These are phyloP conservation scores for Ceyx melanurus DNA, from an alignment of 2,113 vertebrate species.

Conservation along the genomic window DNA sequence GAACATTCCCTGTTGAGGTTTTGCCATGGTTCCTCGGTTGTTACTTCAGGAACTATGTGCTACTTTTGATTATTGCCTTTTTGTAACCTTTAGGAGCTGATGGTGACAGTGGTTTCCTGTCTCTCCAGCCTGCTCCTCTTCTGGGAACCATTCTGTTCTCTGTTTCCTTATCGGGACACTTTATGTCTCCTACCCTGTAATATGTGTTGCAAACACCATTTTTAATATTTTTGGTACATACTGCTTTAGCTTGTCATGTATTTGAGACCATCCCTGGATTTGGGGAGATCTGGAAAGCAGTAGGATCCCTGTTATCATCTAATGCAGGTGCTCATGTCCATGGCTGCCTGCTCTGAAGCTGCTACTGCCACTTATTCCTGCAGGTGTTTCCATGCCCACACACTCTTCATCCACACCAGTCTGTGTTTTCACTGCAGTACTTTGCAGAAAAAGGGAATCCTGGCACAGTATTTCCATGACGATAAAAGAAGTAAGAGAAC, in stretches of 20 bases:
- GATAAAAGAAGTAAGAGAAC: background rate
- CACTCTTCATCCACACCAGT: background rate
- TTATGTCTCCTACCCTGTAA: background rate
- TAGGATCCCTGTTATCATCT: background rate
- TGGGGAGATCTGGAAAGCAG: background rate
- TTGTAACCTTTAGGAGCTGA: background rate
- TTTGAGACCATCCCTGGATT: background rate
- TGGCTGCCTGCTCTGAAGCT: fast-evolving
- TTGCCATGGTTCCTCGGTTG: background rate
- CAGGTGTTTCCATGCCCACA: background rate
- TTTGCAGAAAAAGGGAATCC: background rate
- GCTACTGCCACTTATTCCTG: background rate
- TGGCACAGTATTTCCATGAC: background rate
- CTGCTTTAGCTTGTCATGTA: background rate
- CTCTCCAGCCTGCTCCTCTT: background rate
- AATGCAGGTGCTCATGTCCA: background rate
- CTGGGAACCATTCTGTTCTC: background rate
- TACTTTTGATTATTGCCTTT: background rate
- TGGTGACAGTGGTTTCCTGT: background rate
- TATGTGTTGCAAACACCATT: background rate
- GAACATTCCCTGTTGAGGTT: background rate
- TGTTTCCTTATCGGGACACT: background rate
- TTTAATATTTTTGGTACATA: background rate
- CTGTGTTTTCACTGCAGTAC: background rate
- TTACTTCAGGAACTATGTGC: background rate